Conservation (phyloP, 2,888 invertebrate species). For the Odontothrips loti region DNA sequence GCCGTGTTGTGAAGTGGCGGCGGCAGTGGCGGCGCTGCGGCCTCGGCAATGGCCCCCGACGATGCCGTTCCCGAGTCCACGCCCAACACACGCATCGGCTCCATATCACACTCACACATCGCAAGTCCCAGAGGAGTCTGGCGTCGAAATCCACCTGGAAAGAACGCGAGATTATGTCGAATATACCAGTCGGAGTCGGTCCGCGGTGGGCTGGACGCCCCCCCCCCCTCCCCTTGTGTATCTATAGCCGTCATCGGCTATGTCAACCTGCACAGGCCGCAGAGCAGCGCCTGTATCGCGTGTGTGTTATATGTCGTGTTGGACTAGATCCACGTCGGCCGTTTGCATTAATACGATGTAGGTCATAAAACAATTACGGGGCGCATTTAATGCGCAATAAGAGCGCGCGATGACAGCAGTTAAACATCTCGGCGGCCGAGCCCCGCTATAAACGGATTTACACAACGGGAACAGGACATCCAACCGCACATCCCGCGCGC, state of each 20-base stretch:
- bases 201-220: no score
- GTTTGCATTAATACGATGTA: slow-evolving; percentile 9
- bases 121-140: no score
- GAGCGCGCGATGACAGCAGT: slow-evolving; percentile 18
- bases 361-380: slow-evolving; percentile 16
- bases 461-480: background rate
- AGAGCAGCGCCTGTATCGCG: background rate
- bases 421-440: background rate
- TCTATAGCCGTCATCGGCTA: no score
- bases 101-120: no score
- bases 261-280: no score
- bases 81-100: background rate
- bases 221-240: no score
- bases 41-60: background rate
- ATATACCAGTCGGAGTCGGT: no score
- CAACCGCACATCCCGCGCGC: background rate
- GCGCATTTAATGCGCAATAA: slow-evolving; percentile 4
- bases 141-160: no score
- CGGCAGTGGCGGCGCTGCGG: background rate
- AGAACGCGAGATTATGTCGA: no score
- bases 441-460: slow-evolving; percentile 19
- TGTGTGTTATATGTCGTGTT: background rate
- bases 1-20: no score
- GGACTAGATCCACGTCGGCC: background rate
- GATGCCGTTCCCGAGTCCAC: background rate